Conservation (phyloP, 2,888 invertebrate genomes). For the Erebia epiphron region DNA sequence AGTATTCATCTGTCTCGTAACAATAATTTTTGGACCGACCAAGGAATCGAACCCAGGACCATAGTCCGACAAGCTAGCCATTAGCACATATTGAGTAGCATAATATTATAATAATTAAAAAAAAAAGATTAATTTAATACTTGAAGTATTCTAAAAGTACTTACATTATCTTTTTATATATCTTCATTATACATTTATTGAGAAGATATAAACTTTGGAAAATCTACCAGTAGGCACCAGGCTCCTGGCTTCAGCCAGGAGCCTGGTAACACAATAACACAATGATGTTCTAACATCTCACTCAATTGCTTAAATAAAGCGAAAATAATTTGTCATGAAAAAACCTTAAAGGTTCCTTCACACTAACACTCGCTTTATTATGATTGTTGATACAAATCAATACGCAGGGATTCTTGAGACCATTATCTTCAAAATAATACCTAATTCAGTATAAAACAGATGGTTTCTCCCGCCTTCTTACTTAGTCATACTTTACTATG, state of each 20-base stretch:
- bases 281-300: neutral
- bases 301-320: neutral
- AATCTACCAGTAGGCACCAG: neutral
- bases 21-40: neutral
- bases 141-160: neutral
- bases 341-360: neutral
- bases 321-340: conserved; percentile 4
- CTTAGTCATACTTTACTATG: neutral
- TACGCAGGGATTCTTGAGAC: neutral
- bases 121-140: neutral
- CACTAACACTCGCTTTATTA: neutral
- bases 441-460: neutral
- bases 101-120: neutral
- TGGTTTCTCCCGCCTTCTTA: neutral
- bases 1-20: neutral
- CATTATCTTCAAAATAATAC: neutral
- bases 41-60: neutral
- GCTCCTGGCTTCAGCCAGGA: neutral
- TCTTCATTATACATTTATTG: too few species aligned
- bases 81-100: neutral
- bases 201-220: neutral
- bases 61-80: neutral
- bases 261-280: too few species aligned
- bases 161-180: conserved; percentile 1
- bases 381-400: neutral